Evolutionary conservation across 2,113 vertebrate species (phyloP).

Genomic region (Pituophis catenifer): DNA sequence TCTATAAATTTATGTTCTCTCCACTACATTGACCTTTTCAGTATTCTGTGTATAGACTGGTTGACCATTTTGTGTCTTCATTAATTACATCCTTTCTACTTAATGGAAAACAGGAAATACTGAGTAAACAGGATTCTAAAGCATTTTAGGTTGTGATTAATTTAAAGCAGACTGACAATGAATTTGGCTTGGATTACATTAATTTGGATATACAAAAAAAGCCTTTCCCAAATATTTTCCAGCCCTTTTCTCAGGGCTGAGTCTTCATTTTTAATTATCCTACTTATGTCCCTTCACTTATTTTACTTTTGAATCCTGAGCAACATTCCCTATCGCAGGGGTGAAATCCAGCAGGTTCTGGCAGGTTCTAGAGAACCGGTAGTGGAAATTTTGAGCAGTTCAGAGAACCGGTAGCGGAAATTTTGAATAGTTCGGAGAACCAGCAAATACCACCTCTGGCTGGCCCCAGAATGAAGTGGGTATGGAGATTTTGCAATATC

Average conservation of each 20-base stretch:
- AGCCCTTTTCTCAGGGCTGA: not conserved
- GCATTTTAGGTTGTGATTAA: not conserved
- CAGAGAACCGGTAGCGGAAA: no score
- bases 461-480: no score
- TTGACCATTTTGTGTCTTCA: not conserved
- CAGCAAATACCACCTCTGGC: no score
- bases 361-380: no score
- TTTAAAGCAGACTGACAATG: not conserved
- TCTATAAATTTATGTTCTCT: constrained; percentile 2
- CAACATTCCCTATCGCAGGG: not conserved
- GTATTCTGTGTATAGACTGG: not conserved
- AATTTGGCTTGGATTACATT: not conserved
- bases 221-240: not conserved
- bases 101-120: not conserved
- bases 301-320: not conserved
- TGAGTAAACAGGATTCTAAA: not conserved
- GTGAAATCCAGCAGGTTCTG: no score
- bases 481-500: no score
- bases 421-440: no score
- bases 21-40: constrained; percentile 15
- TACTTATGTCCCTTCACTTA: not conserved
- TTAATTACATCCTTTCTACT: not conserved
- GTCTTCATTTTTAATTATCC: not conserved
- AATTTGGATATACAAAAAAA: not conserved
- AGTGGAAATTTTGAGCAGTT: no score